Conservation (phyloP, 2,797 vertebrate species). For the Darevskia nairensis region DNA sequence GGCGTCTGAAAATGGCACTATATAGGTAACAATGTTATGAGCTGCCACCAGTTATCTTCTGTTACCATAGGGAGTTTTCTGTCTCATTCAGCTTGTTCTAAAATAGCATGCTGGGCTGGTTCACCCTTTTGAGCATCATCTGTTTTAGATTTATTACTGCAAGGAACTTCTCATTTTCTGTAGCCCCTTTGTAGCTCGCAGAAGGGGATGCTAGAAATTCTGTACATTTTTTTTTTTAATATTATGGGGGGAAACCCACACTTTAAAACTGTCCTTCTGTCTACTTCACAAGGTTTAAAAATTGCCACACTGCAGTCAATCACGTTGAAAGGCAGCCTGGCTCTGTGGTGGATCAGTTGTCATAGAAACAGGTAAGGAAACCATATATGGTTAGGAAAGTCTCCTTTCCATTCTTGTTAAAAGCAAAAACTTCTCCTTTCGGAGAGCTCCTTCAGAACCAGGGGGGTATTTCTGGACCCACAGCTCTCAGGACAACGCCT, state of each 20-base stretch:
- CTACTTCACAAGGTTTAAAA: slow-evolving; percentile 60
- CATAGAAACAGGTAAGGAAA: slow-evolving; percentile 58
- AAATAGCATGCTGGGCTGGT: slow-evolving; percentile 31
- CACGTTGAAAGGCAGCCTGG: slow-evolving; percentile 25
- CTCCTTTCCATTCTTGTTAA: slow-evolving; percentile 51
- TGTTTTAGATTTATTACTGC: slow-evolving; percentile 18
- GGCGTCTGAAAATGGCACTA: slow-evolving; percentile 13
- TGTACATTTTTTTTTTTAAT: neutral
- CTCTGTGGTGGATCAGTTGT: slow-evolving; percentile 44
- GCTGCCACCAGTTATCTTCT: slow-evolving; percentile 22
- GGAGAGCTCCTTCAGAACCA: slow-evolving; percentile 23
- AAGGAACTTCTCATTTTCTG: slow-evolving; percentile 11
- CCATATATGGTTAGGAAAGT: neutral
- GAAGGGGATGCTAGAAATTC: slow-evolving; percentile 40
- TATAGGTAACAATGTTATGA: slow-evolving; percentile 11
- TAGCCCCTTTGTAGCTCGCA: neutral
- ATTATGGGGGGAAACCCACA: neutral
- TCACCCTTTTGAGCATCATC: slow-evolving; percentile 16
- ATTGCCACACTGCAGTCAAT: slow-evolving; percentile 31
- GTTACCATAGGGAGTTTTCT: slow-evolving; percentile 32
- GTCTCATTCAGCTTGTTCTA: neutral
- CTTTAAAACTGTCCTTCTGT: slow-evolving; percentile 37
- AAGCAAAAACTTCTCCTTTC: slow-evolving; percentile 41
- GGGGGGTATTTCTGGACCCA: neutral
- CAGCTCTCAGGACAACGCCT: neutral